Evolutionary conservation across 2,797 vertebrate genomes (phyloP).

Genomic region (Australoheros facetus): DNA sequence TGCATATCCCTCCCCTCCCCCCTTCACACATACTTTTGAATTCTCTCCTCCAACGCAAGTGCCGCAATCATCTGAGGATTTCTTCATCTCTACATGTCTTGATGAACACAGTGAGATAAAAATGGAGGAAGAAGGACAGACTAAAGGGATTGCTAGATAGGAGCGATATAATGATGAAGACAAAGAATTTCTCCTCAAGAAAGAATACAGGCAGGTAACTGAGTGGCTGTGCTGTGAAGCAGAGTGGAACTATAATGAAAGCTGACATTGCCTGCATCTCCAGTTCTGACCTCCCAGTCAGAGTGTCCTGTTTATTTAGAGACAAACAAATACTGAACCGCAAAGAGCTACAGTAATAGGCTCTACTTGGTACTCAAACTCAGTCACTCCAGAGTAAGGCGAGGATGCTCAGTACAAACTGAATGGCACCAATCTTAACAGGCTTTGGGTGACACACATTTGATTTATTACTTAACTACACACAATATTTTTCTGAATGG

Average conservation of each 20-base stretch:
- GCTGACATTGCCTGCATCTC: slow-evolving; percentile 54
- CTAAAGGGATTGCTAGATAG: slow-evolving; percentile 41
- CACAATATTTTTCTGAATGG: fast-evolving
- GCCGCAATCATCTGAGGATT: slow-evolving; percentile 58
- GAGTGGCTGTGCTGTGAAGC: slow-evolving; percentile 31
- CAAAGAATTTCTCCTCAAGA: slow-evolving; percentile 55
- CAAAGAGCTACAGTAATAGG: slow-evolving; percentile 53
- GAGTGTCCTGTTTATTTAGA: slow-evolving; percentile 64
- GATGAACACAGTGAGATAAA: slow-evolving; percentile 60
- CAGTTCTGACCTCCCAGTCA: slow-evolving; percentile 63
- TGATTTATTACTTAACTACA: slow-evolving; percentile 6
- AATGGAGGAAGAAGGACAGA: slow-evolving; percentile 39
- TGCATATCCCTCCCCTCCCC: slow-evolving; percentile 38
- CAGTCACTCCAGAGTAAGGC: slow-evolving; percentile 22
- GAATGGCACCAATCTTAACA: slow-evolving; percentile 25
- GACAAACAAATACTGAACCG: slow-evolving; percentile 61
- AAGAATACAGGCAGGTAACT: slow-evolving; percentile 33
- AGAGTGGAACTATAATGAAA: slow-evolving; percentile 48
- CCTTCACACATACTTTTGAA: slow-evolving; percentile 54
- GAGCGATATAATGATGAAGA: slow-evolving; percentile 50
- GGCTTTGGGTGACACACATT: not conserved
- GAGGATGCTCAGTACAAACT: slow-evolving; percentile 20
- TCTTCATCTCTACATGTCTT: slow-evolving; percentile 61
- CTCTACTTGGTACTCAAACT: slow-evolving; percentile 46
- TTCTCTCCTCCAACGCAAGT: slow-evolving; percentile 57